Base-by-base conservation (phyloP, 2,888 invertebrate genomes). In the Seira musarum region DNA sequence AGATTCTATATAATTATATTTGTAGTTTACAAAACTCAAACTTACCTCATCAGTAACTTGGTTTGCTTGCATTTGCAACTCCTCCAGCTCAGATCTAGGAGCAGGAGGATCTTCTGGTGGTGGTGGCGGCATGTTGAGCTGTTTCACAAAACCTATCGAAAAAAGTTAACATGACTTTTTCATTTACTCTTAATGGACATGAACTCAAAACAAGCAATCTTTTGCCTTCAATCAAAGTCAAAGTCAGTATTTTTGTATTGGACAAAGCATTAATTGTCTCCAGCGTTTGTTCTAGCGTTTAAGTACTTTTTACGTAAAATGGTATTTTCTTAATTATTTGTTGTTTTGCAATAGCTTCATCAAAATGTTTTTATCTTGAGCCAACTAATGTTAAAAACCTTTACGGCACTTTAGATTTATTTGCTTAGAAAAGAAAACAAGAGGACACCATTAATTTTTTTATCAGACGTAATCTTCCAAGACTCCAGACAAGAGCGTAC, bases 41-140 rank as follows among this genome's bases (percentile, higher is more conserved):
- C 91, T 91, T 89, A 96, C 96, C 89, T 96, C 96, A 94, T 96
- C 96, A 88, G 96, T 96, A 88, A 93, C 93, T 90, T 95, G 93
- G 87, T 93, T 94, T 85, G 95, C 91, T 89, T 93, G 93, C 89
- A 95, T 91, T 90, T 96, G 96, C 86, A 96, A 90, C 90, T 96
- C 96, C 89, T 96, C 96, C 88, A 96, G 91, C 90, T 96, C 96
- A 87, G 95, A 94, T 89, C 93, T 92, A 78, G 95, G 95, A 87
- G 93, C 93, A 83, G 92, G 92, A 85, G 90, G 90, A 6, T 86
- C 85, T 83, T 87, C 87, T 88, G 91, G 89, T 87, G 92, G 88
- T 87, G 89, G 89, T 81, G 89, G 89, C 84, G 90, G 89, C 89
- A 90, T 90, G 86, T 83, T 88, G 74, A 24, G 21, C 30, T 81